Base-by-base conservation (phyloP, 2,888 invertebrate species). In the Yponomeuta malinellus region DNA sequence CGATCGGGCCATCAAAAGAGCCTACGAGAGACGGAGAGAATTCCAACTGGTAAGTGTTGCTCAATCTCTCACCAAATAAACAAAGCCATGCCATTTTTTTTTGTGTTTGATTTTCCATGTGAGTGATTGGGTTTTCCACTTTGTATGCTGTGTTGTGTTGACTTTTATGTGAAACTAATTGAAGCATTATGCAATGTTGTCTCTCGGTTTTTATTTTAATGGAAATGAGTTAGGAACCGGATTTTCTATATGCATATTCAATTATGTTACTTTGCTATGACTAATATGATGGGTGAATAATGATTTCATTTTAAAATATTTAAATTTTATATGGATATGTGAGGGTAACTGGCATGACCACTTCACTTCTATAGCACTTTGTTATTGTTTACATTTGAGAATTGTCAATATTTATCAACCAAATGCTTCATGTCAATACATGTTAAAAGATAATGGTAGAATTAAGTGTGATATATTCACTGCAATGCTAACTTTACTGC, bases 21-120 rank as follows among this genome's bases (percentile, higher is more conserved):
- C 99, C 15, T 99, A 96, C 85, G 98, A 98, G 83, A 94, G 98
- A 81, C 93, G 99, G 91, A 95, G 98, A 92, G 98, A 99, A 93
- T 99, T 98, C 93, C 99, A 99, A 94, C 94, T 99, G 95, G 98
- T 98, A 92, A 94, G 91, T 89, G 10, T 65, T 70, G n/a, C 59
- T 37, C 2, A 37, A n/a, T 59, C 12, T 52, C 15, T 59, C 15
- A 5, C 52, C 63, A 63, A 68, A 71, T 72, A 68, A 73, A 72
- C 71, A 64, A 70, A 72, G 68, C 71, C 71, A 72, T 71, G 66
- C 71, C 72, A 71, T 59, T 71, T 63, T 71, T 63, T 23, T 43
- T 71, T 65, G 52, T 31, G 63, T 48, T 66, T 70, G 63, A 66
- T 64, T 71, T 72, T 71, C 66, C 71, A 59, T 12, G 33, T 68